These are phyloP conservation scores for Diachrysia chrysitis DNA, from an alignment of 2,888 invertebrate genomes.

Conservation along the genomic window DNA sequence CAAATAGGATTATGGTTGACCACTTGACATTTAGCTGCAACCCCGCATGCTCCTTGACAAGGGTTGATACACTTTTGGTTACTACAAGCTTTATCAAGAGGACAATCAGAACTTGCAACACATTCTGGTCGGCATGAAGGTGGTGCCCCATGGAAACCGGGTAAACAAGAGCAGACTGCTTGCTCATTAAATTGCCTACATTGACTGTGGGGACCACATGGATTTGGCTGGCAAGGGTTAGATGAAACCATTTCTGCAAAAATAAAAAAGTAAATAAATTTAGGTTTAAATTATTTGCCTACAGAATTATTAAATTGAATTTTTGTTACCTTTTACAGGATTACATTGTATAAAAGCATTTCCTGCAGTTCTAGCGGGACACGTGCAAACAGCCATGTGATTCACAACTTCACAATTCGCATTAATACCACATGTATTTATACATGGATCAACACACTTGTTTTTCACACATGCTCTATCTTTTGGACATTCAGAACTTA, in stretches of 20 bases:
- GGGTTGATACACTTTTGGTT: slow-evolving; percentile 93
- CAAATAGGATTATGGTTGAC: slow-evolving; percentile 94
- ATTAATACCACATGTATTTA: slow-evolving; percentile 93
- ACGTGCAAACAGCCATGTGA: slow-evolving; percentile 94
- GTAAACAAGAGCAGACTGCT: slow-evolving; percentile 91
- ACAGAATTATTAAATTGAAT: neutral
- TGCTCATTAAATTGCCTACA: slow-evolving; percentile 90
- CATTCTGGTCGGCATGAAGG: slow-evolving; percentile 93
- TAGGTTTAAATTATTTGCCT: neutral
- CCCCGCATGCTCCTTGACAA: slow-evolving; percentile 94
- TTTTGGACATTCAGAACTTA: slow-evolving; percentile 92
- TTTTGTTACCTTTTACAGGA: slow-evolving; percentile 85
- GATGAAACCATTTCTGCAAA: slow-evolving; percentile 77
- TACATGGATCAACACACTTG: slow-evolving; percentile 92
- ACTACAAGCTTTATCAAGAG: slow-evolving; percentile 91
- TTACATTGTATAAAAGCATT: slow-evolving; percentile 92
- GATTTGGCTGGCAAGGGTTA: slow-evolving; percentile 90
- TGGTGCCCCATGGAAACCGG: slow-evolving; percentile 91
- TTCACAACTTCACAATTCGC: slow-evolving; percentile 93
- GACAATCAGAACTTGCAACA: slow-evolving; percentile 92
- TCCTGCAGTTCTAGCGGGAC: slow-evolving; percentile 92
- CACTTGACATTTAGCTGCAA: slow-evolving; percentile 92
- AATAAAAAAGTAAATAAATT: slow-evolving; percentile 20
- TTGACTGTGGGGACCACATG: slow-evolving; percentile 91
- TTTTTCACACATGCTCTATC: slow-evolving; percentile 92